Percentiles rank a stretch among this genome's conserved stretches.
These are phyloP conservation scores for Agrotis puta DNA, from an alignment of 2,888 invertebrate genomes.

Conservation along the genomic window DNA sequence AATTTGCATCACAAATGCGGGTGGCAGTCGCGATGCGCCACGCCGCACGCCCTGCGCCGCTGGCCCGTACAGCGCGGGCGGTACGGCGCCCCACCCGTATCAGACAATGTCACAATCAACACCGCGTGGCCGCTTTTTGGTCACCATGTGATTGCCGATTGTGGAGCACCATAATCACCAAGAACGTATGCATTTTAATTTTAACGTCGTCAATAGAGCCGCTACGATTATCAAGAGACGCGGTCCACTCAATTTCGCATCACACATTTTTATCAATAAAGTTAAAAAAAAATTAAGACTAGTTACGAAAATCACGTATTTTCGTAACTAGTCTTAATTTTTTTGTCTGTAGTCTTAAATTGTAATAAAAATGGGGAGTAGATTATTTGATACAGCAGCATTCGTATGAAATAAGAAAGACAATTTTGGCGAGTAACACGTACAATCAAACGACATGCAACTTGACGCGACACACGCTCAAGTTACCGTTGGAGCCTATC, in stretches of 20 bases:
- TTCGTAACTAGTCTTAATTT: too few relatives aligned
- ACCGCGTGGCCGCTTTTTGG: slow-evolving; percentile 89
- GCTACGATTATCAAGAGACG: slow-evolving; percentile 30
- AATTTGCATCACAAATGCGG: slow-evolving; percentile 86
- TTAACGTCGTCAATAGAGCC: slow-evolving; percentile 52
- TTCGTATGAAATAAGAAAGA: slow-evolving; percentile 10
- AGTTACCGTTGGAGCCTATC: slow-evolving; percentile 35
- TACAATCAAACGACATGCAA: slow-evolving; percentile 13
- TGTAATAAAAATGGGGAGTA: neutral
- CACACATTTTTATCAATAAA: slow-evolving; percentile 13
- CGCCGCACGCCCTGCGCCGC: slow-evolving; percentile 71
- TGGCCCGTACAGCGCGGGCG: slow-evolving; percentile 61
- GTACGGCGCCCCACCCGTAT: slow-evolving; percentile 74
- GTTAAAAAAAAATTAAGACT: neutral
- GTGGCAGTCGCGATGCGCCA: slow-evolving; percentile 81
- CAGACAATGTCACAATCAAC: slow-evolving; percentile 91
- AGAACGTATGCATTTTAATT: slow-evolving; percentile 71
- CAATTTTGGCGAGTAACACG: slow-evolving; percentile 16
- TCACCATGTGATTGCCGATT: slow-evolving; percentile 88
- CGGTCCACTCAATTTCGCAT: neutral
- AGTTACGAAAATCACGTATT: slow-evolving; percentile 3
- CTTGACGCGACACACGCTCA: slow-evolving; percentile 31
- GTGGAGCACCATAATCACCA: slow-evolving; percentile 83
- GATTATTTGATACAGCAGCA: neutral
- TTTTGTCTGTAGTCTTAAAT: too few relatives aligned